Evolutionary conservation across 2,888 invertebrate genomes (phyloP).

Genomic region (Amphipoea oculea): DNA sequence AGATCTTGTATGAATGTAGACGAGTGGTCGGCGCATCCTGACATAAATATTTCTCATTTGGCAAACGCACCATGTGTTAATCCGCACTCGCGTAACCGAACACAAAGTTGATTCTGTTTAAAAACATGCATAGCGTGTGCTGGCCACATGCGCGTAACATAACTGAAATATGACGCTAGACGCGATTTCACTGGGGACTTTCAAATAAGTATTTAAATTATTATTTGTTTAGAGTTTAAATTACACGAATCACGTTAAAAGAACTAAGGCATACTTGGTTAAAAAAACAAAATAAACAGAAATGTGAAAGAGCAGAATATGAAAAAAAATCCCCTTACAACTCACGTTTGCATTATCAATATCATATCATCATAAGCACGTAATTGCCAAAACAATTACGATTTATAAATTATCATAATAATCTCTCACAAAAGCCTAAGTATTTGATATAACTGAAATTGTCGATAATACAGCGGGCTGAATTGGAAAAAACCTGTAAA

Average conservation of each 20-base stretch:
- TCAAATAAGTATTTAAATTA: neutral
- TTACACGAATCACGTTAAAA: neutral
- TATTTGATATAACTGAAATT: slow-evolving; percentile 1
- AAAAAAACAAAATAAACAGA: slow-evolving; percentile 12
- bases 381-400: slow-evolving; percentile 11
- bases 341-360: slow-evolving; percentile 22
- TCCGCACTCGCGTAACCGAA: slow-evolving; percentile 24
- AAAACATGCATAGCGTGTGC: slow-evolving; percentile 38
- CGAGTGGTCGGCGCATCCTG: slow-evolving; percentile 23
- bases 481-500: slow-evolving; percentile 35
- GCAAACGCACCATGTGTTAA: slow-evolving; percentile 29
- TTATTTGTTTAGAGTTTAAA: neutral
- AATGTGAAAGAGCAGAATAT: neutral
- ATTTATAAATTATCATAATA: slow-evolving; percentile 2
- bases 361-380: slow-evolving; percentile 16
- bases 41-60: slow-evolving; percentile 48
- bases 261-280: slow-evolving; percentile 18
- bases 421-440: neutral
- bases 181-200: slow-evolving; percentile 4
- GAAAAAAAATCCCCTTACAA: neutral
- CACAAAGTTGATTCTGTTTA: slow-evolving; percentile 33
- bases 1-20: neutral
- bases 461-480: slow-evolving; percentile 13
- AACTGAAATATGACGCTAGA: slow-evolving; percentile 6
- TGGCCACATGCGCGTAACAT: slow-evolving; percentile 21